These are phyloP conservation scores for Plecturocebus donacophilus DNA, from an alignment of 2,113 vertebrate genomes.

Conservation along the genomic window DNA sequence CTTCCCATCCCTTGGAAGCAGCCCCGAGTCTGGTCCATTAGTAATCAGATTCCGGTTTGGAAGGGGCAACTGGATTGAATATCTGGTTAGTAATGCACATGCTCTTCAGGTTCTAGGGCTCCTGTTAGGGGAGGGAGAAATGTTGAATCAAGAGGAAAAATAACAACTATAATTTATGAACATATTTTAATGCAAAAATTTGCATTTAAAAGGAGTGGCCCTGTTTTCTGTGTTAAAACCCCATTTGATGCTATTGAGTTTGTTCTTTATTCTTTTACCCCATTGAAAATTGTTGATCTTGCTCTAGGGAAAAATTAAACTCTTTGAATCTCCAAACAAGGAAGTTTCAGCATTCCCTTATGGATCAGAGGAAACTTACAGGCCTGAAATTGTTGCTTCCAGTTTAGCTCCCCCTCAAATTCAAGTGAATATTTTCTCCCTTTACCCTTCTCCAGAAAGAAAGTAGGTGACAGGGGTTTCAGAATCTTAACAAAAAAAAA, in stretches of 20 bases:
- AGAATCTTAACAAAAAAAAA: background rate
- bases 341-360: background rate
- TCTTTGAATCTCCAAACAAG: constrained; percentile 31
- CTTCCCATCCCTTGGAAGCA: too few relatives aligned
- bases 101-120: too few relatives aligned
- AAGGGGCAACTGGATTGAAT: too few relatives aligned
- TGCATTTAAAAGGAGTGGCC: constrained; percentile 82
- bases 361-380: constrained; percentile 3
- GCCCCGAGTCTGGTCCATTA: too few relatives aligned
- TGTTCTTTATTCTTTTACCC: constrained; percentile 76
- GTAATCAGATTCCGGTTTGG: too few relatives aligned
- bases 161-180: too few relatives aligned
- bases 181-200: constrained; percentile 82
- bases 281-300: constrained; percentile 59
- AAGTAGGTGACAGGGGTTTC: constrained; percentile 73
- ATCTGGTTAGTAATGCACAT: too few relatives aligned
- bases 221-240: constrained; percentile 82
- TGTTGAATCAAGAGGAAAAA: too few relatives aligned
- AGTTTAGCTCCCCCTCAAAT: constrained; percentile 35
- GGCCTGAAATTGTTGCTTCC: constrained; percentile 26
- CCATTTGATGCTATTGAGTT: constrained; percentile 83
- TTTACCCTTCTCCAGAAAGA: constrained; percentile 67
- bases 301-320: constrained; percentile 50
- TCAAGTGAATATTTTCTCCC: constrained; percentile 48
- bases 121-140: too few relatives aligned